These are phyloP conservation scores for Pseudomyrmex cubaensis DNA, from an alignment of 1,140 invertebrate species.

Conservation along the genomic window DNA sequence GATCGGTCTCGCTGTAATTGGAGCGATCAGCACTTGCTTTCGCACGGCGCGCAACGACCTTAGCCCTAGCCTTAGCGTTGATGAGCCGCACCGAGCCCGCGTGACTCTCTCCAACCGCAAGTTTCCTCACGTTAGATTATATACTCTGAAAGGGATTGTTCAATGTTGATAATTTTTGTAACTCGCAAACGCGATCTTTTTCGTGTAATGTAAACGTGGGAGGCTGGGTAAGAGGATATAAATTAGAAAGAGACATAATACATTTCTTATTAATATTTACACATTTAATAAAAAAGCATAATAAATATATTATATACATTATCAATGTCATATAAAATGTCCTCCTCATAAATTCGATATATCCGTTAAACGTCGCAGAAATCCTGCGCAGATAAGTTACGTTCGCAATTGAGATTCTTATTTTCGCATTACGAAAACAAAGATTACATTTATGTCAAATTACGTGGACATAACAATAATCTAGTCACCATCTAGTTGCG, in stretches of 20 bases:
- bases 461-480: constrained; percentile 17
- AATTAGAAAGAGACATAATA: constrained; percentile 1
- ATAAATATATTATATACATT: too few species aligned
- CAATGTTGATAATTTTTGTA: constrained; percentile 13
- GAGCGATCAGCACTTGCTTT: constrained; percentile 80
- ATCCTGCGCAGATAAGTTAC: not conserved
- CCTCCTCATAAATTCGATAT: not conserved
- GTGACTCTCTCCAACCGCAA: constrained; percentile 67
- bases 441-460: constrained; percentile 36
- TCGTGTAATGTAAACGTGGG: not conserved
- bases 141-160: not conserved
- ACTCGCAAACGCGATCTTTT: not conserved
- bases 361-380: constrained; percentile 11
- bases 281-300: too few species aligned
- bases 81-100: constrained; percentile 50
- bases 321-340: too few species aligned
- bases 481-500: constrained; percentile 5
- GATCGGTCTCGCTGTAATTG: constrained; percentile 74
- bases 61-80: constrained; percentile 13
- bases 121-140: constrained; percentile 2
- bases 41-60: constrained; percentile 72
- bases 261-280: too few species aligned
- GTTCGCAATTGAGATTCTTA: not conserved
- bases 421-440: constrained; percentile 1
- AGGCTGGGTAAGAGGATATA: not conserved